These are phyloP conservation scores for Heliconius aoede DNA, from an alignment of 2,888 invertebrate genomes.

Conservation along the genomic window DNA sequence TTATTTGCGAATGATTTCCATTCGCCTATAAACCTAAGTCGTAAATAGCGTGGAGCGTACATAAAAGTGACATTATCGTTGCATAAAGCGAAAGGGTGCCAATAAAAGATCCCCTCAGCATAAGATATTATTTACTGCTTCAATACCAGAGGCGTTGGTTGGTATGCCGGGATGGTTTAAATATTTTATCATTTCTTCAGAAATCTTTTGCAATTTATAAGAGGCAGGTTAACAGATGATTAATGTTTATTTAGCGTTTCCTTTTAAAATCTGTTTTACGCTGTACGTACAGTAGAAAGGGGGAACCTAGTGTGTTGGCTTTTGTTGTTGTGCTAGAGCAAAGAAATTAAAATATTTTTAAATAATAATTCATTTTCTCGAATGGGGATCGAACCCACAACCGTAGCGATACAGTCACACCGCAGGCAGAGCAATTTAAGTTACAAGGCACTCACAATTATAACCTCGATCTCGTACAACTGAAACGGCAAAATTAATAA, in stretches of 20 bases:
- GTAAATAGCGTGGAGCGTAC: conserved; percentile 57
- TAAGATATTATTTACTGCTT: conserved; percentile 77
- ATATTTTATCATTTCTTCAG: conserved; percentile 30
- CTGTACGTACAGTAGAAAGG: too few species aligned
- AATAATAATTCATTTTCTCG: too few species aligned
- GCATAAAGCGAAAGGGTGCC: conserved; percentile 78
- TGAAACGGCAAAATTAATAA: too few species aligned
- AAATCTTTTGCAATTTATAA: conserved; percentile 14
- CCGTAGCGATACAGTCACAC: too few species aligned
- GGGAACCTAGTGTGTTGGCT: too few species aligned
- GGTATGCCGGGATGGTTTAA: conserved; percentile 43
- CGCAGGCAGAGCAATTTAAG: too few species aligned
- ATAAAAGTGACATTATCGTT: conserved; percentile 79
- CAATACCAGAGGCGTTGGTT: conserved; percentile 67
- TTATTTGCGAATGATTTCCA: conserved; percentile 52
- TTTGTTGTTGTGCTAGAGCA: not conserved
- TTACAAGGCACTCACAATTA: too few species aligned
- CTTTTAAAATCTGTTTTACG: too few species aligned
- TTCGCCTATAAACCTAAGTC: conserved; percentile 68
- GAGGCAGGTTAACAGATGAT: not conserved
- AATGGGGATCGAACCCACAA: too few species aligned
- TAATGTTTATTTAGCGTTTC: not conserved
- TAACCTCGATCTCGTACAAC: too few species aligned
- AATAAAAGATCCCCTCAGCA: conserved; percentile 75
- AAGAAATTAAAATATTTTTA: not conserved